Base-by-base conservation (phyloP, 2,113 vertebrate species). In the Ginglymostoma cirratum region DNA sequence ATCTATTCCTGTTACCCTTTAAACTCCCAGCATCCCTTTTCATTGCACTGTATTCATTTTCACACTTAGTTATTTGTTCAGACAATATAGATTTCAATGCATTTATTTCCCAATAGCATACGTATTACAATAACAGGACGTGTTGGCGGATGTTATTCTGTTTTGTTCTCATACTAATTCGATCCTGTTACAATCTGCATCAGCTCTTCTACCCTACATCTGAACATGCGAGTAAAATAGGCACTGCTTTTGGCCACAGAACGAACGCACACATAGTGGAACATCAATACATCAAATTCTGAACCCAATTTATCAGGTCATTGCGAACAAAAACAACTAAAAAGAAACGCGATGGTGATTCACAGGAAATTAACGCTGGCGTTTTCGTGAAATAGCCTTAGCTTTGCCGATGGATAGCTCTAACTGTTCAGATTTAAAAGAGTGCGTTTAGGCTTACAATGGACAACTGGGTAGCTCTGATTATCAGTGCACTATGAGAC, bases 71-170 rank as follows among this genome's bases (percentile, higher is more conserved):
- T 72, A 72, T 76, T 48, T 72, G 94, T 30, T 95, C 87, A n/a
- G 55, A n/a, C 80, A 6, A 93, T 38, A 93, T 93, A 66, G 21
- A 72, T 48, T 72, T 72, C 45, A 38, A 95, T 48, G 94, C 23
- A 95, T 95, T 95, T 95, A 76, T 95, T 76, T 95, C 48, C 67
- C 15, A 52, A 95, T 52, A 27, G 45, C 5, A 19, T 72, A 72
- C 34, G 15, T 3, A 52, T 38, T 19, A 17, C 90, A 66, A 93
- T 90, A 67, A 93, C n/a, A 66, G 23, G 69, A 72, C 17, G 23
- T 14, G 42, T 42, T 72, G 0, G 42, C 17, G 30, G 38, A 27
- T 72, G 34, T 48, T 95, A 52, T 95, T 30, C 14, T 95, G 24
- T 95, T 95, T 72, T 52, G 45, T 95, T 45, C 94, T 72, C 67